A percentile compares a stretch with the other conserved stretches of the same genome.
phyloP scores from a whole-genome alignment of 2,888 invertebrate species.

The Cremastinae sp. region DNA sequence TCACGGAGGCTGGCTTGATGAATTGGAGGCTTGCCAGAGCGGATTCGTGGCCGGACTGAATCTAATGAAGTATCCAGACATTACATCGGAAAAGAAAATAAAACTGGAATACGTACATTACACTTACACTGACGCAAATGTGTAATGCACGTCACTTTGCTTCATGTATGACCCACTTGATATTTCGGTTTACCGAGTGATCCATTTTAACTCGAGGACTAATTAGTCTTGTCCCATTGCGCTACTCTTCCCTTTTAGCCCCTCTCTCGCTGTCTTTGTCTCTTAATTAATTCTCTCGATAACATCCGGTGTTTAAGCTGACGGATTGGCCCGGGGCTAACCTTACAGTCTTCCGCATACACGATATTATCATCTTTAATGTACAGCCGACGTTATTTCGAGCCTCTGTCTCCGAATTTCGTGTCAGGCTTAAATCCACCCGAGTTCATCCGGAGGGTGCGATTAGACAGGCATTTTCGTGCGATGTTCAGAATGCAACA shows the following conservation, averaged over 20 bases:
- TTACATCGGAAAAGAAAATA: neutral
- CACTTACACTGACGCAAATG: neutral
- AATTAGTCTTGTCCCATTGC: constrained; percentile 23
- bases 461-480: constrained; percentile 4
- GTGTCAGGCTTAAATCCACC: too few relatives aligned
- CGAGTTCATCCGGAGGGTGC: too few relatives aligned
- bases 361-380: constrained; percentile 19
- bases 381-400: too few relatives aligned
- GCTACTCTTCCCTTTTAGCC: too few relatives aligned
- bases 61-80: neutral
- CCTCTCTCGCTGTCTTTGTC: neutral
- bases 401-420: too few relatives aligned
- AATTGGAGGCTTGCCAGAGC: neutral
- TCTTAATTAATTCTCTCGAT: constrained; percentile 46
- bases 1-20: neutral
- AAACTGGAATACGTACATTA: neutral
- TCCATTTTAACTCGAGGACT: constrained; percentile 28
- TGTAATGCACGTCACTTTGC: neutral
- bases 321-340: constrained; percentile 44
- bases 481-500: too few relatives aligned
- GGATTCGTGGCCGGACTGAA: neutral
- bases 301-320: constrained; percentile 39
- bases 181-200: neutral
- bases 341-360: constrained; percentile 4
- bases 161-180: constrained; percentile 8